Conservation (phyloP, 2,113 vertebrate species). For the Gallinago jamesoni region DNA sequence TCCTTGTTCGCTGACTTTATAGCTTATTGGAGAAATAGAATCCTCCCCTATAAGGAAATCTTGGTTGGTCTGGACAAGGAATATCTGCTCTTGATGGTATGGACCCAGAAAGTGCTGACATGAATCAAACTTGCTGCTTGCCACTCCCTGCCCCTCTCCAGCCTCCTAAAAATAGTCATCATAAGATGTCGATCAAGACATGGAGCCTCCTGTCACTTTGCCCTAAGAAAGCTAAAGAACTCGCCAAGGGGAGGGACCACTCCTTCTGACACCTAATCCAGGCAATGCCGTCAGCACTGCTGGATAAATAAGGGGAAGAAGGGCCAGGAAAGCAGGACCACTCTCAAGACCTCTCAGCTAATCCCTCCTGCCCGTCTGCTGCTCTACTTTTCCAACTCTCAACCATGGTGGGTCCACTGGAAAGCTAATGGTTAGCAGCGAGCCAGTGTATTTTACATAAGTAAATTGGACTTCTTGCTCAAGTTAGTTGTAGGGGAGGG, state of each 20-base stretch:
- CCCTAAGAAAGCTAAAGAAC: slow-evolving; percentile 99
- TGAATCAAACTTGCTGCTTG: slow-evolving; percentile 57
- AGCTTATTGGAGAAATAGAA: neutral
- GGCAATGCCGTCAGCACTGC: slow-evolving; percentile 79
- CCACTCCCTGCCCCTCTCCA: slow-evolving; percentile 60
- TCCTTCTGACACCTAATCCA: slow-evolving; percentile 83
- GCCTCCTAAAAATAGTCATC: slow-evolving; percentile 87
- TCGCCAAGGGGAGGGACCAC: slow-evolving; percentile 72
- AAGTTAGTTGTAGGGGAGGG: neutral
- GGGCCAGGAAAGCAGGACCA: slow-evolving; percentile 80
- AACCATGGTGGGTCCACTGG: slow-evolving; percentile 91
- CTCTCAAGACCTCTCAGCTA: slow-evolving; percentile 80
- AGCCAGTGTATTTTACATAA: neutral
- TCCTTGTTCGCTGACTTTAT: neutral
- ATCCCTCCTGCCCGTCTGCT: slow-evolving; percentile 74
- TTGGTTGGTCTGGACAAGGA: neutral
- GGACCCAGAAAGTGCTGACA: slow-evolving; percentile 75
- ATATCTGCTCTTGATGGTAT: neutral
- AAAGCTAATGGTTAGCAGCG: slow-evolving; percentile 21
- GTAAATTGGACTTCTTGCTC: neutral
- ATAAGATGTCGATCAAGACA: slow-evolving; percentile 74
- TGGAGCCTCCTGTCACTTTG: slow-evolving; percentile 82
- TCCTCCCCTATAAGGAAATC: slow-evolving; percentile 28
- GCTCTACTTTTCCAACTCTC: slow-evolving; percentile 68
- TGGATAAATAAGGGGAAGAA: slow-evolving; percentile 87